These are phyloP conservation scores for Trochalopteron elliotii DNA, from an alignment of 2,113 vertebrate species.

Conservation along the genomic window DNA sequence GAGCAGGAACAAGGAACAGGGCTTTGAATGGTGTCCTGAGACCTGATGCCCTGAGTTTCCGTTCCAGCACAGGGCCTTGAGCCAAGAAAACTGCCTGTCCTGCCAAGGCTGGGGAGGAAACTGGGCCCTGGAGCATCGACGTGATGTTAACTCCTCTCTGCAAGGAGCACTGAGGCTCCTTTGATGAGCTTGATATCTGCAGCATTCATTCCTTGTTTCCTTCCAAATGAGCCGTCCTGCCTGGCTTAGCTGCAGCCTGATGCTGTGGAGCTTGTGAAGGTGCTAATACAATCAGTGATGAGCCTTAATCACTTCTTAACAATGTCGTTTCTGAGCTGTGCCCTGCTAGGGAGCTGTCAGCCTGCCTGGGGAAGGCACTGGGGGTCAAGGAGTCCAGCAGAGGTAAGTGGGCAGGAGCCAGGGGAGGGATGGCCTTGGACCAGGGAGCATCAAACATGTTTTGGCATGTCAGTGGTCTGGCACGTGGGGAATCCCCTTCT, in stretches of 20 bases:
- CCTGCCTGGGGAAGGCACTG: neutral
- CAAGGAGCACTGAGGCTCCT: neutral
- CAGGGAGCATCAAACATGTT: neutral
- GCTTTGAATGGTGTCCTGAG: slow-evolving; percentile 40
- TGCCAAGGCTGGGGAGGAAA: slow-evolving; percentile 5
- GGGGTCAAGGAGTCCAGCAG: neutral
- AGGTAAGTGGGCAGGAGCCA: neutral
- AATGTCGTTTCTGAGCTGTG: neutral
- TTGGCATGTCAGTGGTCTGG: neutral
- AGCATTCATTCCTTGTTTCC: neutral
- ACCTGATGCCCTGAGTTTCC: slow-evolving; percentile 11
- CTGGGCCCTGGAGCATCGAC: neutral
- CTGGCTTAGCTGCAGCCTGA: neutral
- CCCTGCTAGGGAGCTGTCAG: neutral
- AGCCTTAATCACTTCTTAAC: neutral
- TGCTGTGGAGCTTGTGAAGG: neutral
- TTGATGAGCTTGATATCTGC: neutral
- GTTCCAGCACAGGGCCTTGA: slow-evolving; percentile 21
- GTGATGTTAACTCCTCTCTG: neutral
- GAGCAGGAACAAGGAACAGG: neutral
- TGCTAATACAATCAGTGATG: neutral
- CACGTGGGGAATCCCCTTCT: neutral
- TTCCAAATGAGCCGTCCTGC: neutral
- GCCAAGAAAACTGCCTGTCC: slow-evolving; percentile 63
- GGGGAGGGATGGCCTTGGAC: neutral